These are phyloP conservation scores for Bolinopsis microptera DNA, from an alignment of 37 sponge, comb jelly and placozoan species.

Conservation along the genomic window DNA sequence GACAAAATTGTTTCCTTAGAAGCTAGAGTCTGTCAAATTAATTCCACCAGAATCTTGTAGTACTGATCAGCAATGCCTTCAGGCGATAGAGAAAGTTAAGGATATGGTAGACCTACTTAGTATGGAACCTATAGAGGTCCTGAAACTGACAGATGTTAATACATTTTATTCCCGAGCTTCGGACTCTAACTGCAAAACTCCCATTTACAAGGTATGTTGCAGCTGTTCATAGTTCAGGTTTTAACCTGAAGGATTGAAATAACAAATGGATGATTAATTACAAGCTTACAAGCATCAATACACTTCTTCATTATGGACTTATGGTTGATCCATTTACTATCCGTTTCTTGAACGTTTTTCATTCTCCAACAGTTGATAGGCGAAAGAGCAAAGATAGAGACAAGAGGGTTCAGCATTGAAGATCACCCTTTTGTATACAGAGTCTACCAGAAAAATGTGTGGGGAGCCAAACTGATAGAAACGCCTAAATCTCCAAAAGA, in stretches of 20 bases:
- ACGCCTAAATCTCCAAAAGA: background rate
- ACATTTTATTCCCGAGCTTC: slow-evolving; percentile 13
- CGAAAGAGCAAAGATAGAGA: background rate
- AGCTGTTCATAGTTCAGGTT: too few relatives aligned
- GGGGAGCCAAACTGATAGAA: background rate
- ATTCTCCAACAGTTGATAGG: background rate
- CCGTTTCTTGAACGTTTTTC: background rate
- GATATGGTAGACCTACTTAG: slow-evolving; percentile 2
- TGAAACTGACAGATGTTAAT: slow-evolving; percentile 13
- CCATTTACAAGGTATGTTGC: slow-evolving; percentile 5
- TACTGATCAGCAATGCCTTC: background rate
- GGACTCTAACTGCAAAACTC: slow-evolving; percentile 20
- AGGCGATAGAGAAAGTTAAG: slow-evolving; percentile 30
- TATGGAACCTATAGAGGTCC: slow-evolving; percentile 42
- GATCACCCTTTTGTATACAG: background rate
- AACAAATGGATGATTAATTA: too few relatives aligned
- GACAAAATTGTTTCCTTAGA: too few relatives aligned
- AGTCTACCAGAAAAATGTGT: background rate
- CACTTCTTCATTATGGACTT: too few relatives aligned
- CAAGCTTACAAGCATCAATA: too few relatives aligned
- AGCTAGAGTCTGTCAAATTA: too few relatives aligned
- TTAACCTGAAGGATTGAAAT: too few relatives aligned
- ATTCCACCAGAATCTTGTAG: too few relatives aligned
- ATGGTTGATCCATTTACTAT: too few relatives aligned
- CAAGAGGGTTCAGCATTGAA: background rate